These are phyloP conservation scores for Acholoe squamosa DNA, from an alignment of 2,888 invertebrate species.

Conservation along the genomic window DNA sequence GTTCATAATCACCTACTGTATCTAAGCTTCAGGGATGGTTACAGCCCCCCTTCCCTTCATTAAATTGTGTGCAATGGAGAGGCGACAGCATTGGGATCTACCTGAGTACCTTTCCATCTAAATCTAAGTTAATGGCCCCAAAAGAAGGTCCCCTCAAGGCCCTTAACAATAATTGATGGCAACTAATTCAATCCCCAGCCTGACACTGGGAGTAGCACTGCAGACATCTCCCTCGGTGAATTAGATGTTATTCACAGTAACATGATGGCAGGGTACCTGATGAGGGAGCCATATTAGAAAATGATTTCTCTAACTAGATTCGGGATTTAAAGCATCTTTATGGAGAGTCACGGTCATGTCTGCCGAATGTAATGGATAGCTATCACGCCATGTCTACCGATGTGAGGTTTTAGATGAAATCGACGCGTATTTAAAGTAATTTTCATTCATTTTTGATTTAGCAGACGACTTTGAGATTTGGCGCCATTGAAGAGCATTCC, in stretches of 20 bases:
- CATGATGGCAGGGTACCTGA: not conserved
- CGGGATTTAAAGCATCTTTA: not conserved
- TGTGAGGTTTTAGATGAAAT: not conserved
- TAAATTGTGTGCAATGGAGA: not conserved
- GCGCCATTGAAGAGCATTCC: not conserved
- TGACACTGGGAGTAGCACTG: not conserved
- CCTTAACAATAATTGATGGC: conserved; percentile 27
- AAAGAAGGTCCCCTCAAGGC: not conserved
- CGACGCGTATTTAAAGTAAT: not conserved
- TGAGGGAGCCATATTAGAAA: not conserved
- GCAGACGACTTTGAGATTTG: not conserved
- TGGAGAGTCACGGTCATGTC: not conserved
- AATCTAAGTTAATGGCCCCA: not conserved
- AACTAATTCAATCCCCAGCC: not conserved
- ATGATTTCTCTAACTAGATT: not conserved
- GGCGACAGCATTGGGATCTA: not conserved
- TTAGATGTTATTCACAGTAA: not conserved
- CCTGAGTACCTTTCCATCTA: not conserved
- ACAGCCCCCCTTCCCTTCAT: no score
- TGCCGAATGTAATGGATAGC: not conserved
- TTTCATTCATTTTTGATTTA: not conserved
- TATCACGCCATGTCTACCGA: not conserved
- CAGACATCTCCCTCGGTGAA: not conserved
- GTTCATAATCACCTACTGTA: no score
- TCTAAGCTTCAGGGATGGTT: not conserved